These are phyloP conservation scores for Hydrolagus affinis DNA, from an alignment of 2,113 vertebrate genomes.

Conservation along the genomic window DNA sequence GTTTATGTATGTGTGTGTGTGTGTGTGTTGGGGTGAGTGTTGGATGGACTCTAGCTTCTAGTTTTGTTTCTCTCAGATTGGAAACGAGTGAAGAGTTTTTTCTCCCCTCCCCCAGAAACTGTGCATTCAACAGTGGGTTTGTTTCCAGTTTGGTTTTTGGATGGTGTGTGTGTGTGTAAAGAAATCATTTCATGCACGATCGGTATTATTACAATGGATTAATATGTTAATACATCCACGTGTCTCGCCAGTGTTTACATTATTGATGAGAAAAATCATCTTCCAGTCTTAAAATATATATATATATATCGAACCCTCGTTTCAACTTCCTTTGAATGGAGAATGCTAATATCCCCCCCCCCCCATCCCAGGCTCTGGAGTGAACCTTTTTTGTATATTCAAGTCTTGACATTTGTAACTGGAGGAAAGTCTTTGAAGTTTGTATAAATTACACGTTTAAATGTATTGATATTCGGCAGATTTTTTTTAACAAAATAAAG, in stretches of 20 bases:
- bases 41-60: background rate
- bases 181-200: background rate
- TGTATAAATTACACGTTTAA: slow-evolving; percentile 24
- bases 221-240: background rate
- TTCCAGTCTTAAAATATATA: background rate
- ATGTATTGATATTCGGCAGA: background rate
- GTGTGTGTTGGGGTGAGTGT: too few relatives aligned
- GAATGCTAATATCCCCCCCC: background rate
- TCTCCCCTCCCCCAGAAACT: too few relatives aligned
- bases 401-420: background rate
- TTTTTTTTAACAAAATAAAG: slow-evolving; percentile 23
- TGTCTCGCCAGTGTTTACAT: slow-evolving; percentile 4
- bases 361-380: background rate
- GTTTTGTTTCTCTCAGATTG: background rate
- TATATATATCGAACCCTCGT: too few relatives aligned
- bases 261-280: background rate
- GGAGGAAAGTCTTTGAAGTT: background rate
- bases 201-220: background rate
- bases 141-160: background rate
- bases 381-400: background rate
- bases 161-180: too few relatives aligned
- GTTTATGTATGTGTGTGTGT: background rate
- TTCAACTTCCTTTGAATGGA: background rate
- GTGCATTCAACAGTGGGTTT: background rate
- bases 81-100: background rate